Evolutionary conservation across 2,888 invertebrate species (phyloP).

Genomic region (Callimorpha dominula): DNA sequence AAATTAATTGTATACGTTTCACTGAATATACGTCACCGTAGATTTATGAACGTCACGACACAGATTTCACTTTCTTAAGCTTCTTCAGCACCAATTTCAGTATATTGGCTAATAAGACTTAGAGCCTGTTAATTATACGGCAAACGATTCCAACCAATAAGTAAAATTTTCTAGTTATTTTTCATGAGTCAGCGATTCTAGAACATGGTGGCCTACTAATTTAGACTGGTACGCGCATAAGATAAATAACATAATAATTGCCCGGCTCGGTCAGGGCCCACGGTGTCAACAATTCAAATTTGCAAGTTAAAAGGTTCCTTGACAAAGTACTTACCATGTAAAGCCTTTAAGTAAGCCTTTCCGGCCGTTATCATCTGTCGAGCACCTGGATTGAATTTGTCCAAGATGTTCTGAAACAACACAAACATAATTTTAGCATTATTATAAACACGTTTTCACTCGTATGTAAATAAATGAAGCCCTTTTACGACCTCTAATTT

Average conservation of each 20-base stretch:
- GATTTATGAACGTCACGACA: conserved; percentile 55
- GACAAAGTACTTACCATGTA: conserved; percentile 92
- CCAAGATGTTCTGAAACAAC: conserved; percentile 96
- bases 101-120: conserved; percentile 19
- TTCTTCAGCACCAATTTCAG: conserved; percentile 28
- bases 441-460: not conserved
- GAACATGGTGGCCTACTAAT: not conserved
- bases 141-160: no score
- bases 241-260: not conserved
- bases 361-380: conserved; percentile 97
- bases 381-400: conserved; percentile 98
- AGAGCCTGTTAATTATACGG: conserved; percentile 8
- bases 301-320: conserved; percentile 22
- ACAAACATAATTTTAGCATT: conserved; percentile 33
- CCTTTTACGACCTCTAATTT: not conserved
- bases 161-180: not conserved
- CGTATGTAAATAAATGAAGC: not conserved
- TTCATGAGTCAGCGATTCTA: not conserved
- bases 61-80: conserved; percentile 50
- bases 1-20: conserved; percentile 82
- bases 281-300: conserved; percentile 10
- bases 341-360: conserved; percentile 97
- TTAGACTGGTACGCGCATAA: not conserved
- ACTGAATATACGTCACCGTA: conserved; percentile 70
- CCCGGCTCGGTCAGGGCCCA: not conserved